These are phyloP conservation scores for Drosophila takahashii DNA, from an alignment of 1,140 invertebrate species.

Conservation along the genomic window DNA sequence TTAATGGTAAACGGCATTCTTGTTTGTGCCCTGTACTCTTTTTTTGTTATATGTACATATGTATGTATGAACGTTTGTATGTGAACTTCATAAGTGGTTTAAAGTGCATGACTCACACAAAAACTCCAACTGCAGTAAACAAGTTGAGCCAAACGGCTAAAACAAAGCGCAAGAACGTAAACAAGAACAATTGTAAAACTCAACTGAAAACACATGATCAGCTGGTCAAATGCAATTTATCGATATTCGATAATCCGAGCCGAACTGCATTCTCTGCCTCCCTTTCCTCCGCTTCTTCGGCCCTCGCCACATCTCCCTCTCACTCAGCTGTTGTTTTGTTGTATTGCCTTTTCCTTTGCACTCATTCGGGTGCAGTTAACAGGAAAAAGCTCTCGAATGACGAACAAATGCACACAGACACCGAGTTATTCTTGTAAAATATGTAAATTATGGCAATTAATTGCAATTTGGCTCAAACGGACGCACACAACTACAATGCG, in stretches of 20 bases:
- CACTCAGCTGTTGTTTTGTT: constrained; percentile 37
- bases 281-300: background rate
- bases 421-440: constrained; percentile 53
- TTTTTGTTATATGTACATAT: background rate
- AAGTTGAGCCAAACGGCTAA: constrained; percentile 6
- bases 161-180: constrained; percentile 17
- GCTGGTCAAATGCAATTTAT: constrained; percentile 36
- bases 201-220: constrained; percentile 16
- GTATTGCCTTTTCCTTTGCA: constrained; percentile 8
- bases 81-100: background rate
- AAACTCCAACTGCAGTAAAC: constrained; percentile 25
- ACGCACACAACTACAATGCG: constrained; percentile 39
- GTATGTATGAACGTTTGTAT: background rate
- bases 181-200: constrained; percentile 3
- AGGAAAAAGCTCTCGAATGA: constrained; percentile 3
- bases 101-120: constrained; percentile 1
- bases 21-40: constrained; percentile 5
- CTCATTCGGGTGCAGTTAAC: constrained; percentile 12
- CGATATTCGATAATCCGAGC: constrained; percentile 33
- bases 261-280: constrained; percentile 20
- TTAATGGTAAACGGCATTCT: constrained; percentile 43
- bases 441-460: constrained; percentile 78
- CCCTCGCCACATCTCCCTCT: background rate
- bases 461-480: constrained; percentile 68
- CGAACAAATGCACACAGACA: constrained; percentile 10